A percentile compares a stretch with the other conserved stretches of the same genome.
Conservation (phyloP, 1,140 invertebrate genomes). For the Eupeodes corollae region DNA sequence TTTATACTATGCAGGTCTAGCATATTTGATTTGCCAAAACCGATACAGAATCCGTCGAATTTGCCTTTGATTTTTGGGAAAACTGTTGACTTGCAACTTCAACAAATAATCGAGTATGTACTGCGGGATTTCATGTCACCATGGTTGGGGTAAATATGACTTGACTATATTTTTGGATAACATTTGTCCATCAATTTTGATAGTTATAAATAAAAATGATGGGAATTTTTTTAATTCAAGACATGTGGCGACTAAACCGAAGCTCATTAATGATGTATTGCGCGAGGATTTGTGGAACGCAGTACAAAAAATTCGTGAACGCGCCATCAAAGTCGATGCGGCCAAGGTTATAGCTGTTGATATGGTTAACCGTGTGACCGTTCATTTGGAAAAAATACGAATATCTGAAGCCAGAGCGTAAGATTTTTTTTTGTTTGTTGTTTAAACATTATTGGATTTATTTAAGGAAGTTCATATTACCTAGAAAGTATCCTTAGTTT, state of each 20-base stretch:
- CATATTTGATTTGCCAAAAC: constrained; percentile 35
- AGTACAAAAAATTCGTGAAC: constrained; percentile 61
- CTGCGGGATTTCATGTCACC: constrained; percentile 65
- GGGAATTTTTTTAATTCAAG: constrained; percentile 7
- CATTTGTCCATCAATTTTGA: background rate
- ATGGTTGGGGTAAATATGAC: constrained; percentile 57
- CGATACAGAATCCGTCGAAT: constrained; percentile 39
- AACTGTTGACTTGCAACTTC: constrained; percentile 69
- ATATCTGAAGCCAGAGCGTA: constrained; percentile 39
- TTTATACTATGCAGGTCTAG: constrained; percentile 24
- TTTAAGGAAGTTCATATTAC: too few relatives aligned
- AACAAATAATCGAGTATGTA: constrained; percentile 69
- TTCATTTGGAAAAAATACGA: constrained; percentile 77
- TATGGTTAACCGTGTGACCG: constrained; percentile 65
- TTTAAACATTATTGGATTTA: too few relatives aligned
- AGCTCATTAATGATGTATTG: constrained; percentile 48
- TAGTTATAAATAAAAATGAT: background rate
- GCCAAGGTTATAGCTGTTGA: constrained; percentile 72
- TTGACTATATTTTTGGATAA: constrained; percentile 7
- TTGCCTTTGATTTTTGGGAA: constrained; percentile 63
- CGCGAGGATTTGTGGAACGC: constrained; percentile 76
- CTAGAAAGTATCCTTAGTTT: too few relatives aligned
- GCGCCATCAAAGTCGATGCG: constrained; percentile 61
- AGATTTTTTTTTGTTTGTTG: background rate
- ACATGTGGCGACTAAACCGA: constrained; percentile 40